These are phyloP conservation scores for Misgurnus mizolepis DNA, from an alignment of 2,113 vertebrate genomes.

Conservation along the genomic window DNA sequence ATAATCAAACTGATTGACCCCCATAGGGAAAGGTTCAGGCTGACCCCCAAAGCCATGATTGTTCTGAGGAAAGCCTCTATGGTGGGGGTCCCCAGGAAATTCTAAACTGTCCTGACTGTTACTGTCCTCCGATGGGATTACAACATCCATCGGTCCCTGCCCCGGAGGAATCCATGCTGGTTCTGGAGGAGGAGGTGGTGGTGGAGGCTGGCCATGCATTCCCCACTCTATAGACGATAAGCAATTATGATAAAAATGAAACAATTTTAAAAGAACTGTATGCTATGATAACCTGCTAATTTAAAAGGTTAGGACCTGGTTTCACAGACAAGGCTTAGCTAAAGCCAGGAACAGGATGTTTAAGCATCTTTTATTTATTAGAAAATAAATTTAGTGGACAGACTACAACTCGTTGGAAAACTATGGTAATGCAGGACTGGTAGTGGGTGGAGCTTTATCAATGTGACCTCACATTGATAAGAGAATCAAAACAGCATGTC, in stretches of 20 bases:
- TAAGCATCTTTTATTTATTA: no score
- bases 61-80: constrained; percentile 92
- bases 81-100: constrained; percentile 91
- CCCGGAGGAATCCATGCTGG: constrained; percentile 93
- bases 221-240: constrained; percentile 86
- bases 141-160: constrained; percentile 93
- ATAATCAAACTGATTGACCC: constrained; percentile 99
- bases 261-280: neutral
- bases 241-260: constrained; percentile 8
- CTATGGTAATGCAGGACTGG: no score
- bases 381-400: no score
- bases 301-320: no score
- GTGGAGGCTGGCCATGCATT: constrained; percentile 90
- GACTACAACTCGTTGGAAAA: no score
- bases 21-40: constrained; percentile 95
- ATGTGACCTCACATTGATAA: no score
- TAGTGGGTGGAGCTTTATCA: no score
- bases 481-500: no score
- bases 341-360: no score
- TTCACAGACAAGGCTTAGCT: no score
- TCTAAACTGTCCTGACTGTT: constrained; percentile 98
- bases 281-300: no score
- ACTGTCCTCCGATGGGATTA: constrained; percentile 95
- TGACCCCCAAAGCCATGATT: constrained; percentile 97
- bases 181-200: constrained; percentile 90